Conservation (phyloP, 2,888 invertebrate species). For the Scaptomyza reducta region DNA sequence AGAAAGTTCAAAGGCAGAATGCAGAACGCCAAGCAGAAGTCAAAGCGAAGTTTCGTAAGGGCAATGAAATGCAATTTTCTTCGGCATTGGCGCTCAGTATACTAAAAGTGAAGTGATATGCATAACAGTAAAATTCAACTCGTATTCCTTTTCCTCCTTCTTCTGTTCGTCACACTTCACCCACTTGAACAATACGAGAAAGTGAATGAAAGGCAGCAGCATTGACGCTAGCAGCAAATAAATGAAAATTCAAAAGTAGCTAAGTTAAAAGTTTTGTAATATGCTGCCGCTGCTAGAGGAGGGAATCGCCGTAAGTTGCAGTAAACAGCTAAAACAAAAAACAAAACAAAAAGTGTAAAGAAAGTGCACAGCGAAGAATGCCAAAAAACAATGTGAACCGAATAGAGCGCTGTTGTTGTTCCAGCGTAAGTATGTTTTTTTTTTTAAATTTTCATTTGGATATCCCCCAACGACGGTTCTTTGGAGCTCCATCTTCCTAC, state of each 20-base stretch:
- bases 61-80: conserved; percentile 64
- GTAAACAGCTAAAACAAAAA: conserved; percentile 2
- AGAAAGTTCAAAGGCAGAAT: conserved; percentile 46
- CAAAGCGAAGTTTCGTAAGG: conserved; percentile 48
- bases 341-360: conserved; percentile 4
- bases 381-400: not conserved
- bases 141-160: not conserved
- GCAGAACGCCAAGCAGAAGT: conserved; percentile 31
- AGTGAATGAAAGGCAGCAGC: conserved; percentile 48
- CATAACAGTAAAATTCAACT: conserved; percentile 44
- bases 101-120: conserved; percentile 60
- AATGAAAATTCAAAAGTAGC: conserved; percentile 70
- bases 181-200: conserved; percentile 15
- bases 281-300: conserved; percentile 38
- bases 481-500: not conserved
- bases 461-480: not conserved
- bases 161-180: no score
- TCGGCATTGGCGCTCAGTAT: conserved; percentile 27
- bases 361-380: conserved; percentile 1
- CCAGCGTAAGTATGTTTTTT: not conserved
- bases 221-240: conserved; percentile 49
- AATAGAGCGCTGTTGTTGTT: not conserved
- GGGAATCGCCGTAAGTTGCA: not conserved
- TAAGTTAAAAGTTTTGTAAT: conserved; percentile 76
- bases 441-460: not conserved